Evolutionary conservation across 2,797 vertebrate genomes (phyloP).

Genomic region (Sebastes cheni): DNA sequence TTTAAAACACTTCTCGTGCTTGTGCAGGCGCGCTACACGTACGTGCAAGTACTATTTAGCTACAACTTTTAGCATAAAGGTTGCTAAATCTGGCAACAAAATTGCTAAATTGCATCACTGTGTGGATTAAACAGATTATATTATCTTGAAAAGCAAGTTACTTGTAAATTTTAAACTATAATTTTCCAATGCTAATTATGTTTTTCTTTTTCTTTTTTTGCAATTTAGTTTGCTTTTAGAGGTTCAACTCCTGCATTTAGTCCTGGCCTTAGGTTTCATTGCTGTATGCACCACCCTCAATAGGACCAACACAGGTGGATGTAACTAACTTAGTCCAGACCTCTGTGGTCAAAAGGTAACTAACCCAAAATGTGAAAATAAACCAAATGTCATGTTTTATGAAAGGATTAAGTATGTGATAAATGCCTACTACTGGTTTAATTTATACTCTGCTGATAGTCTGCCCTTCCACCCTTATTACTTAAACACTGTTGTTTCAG

Average conservation of each 20-base stretch:
- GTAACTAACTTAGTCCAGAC: not conserved
- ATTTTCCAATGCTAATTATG: not conserved
- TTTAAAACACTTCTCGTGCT: no score
- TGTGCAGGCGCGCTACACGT: no score
- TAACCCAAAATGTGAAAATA: not conserved
- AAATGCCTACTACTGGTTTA: no score
- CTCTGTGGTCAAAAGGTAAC: not conserved
- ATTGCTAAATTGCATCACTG: not conserved
- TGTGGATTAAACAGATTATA: not conserved
- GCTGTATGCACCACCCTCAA: not conserved
- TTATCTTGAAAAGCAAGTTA: not conserved
- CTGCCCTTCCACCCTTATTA: no score
- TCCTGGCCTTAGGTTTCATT: not conserved
- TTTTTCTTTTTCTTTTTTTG: not conserved
- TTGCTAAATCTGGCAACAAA: not conserved
- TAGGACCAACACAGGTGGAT: not conserved
- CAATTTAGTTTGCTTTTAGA: not conserved
- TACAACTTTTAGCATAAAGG: no score
- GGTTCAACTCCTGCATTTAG: not conserved
- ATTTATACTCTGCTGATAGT: no score
- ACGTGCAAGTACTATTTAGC: no score
- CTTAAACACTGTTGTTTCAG: no score
- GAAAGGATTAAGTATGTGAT: no score
- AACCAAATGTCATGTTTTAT: not conserved
- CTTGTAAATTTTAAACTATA: not conserved